phyloP scores from a whole-genome alignment of 2,888 invertebrate genomes.

The Artemia sp. region DNA sequence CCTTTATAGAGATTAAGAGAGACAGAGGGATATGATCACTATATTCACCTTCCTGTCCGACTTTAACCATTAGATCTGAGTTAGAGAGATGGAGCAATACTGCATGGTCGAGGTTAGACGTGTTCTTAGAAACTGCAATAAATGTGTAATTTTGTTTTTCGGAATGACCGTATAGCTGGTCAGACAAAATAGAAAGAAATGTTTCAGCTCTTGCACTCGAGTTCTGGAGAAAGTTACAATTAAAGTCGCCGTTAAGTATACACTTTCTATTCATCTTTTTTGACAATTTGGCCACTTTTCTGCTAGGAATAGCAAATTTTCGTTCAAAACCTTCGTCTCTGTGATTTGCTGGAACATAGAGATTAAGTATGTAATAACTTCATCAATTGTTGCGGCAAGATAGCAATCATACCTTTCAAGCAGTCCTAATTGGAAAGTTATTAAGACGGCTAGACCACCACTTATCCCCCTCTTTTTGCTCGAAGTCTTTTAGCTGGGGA shows the following conservation, averaged over 20 bases:
- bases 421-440: background rate
- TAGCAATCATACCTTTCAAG: background rate
- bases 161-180: too few relatives aligned
- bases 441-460: too few relatives aligned
- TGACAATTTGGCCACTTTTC: slow-evolving; percentile 6
- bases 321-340: slow-evolving; percentile 4
- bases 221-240: slow-evolving; percentile 4
- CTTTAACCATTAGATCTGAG: too few relatives aligned
- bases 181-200: too few relatives aligned
- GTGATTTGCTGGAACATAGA: background rate
- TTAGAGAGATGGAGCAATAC: too few relatives aligned
- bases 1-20: too few relatives aligned
- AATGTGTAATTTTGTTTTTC: too few relatives aligned
- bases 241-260: background rate
- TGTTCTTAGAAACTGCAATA: too few relatives aligned
- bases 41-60: too few relatives aligned
- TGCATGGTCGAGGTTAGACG: too few relatives aligned
- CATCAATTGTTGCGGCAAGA: background rate
- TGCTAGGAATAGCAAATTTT: background rate
- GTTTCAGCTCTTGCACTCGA: too few relatives aligned
- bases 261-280: slow-evolving; percentile 1
- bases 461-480: background rate
- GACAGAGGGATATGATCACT: too few relatives aligned
- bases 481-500: background rate
- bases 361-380: background rate